Conservation (phyloP, 2,888 invertebrate species). For the Parapristionchus giblindavisi region DNA sequence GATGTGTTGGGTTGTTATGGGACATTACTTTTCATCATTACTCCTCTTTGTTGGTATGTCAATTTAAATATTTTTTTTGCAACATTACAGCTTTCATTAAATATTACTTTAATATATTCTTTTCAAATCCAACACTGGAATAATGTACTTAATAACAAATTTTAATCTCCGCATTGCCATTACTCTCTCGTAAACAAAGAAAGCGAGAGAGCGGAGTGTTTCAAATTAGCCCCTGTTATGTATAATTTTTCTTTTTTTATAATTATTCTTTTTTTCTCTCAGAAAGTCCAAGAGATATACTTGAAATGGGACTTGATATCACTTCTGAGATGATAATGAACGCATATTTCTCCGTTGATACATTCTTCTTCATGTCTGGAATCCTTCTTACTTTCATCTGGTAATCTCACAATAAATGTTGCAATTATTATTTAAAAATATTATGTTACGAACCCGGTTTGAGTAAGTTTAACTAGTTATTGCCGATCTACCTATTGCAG, state of each 20-base stretch:
- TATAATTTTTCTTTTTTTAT: neutral
- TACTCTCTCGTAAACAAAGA: too few relatives aligned
- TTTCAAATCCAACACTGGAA: too few relatives aligned
- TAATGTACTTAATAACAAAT: too few relatives aligned
- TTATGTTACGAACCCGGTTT: too few relatives aligned
- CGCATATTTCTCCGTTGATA: slow-evolving; percentile 49
- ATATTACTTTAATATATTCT: neutral
- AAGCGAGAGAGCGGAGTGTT: too few relatives aligned
- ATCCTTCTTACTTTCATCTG: slow-evolving; percentile 42
- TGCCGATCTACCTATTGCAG: too few relatives aligned
- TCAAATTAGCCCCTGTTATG: neutral
- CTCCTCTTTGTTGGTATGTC: slow-evolving; percentile 1
- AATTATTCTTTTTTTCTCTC: neutral
- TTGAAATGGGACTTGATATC: slow-evolving; percentile 30
- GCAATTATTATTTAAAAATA: too few relatives aligned
- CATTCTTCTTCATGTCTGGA: slow-evolving; percentile 53
- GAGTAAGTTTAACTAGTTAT: too few relatives aligned
- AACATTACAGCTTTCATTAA: neutral
- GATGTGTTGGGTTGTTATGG: slow-evolving; percentile 21
- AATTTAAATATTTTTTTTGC: neutral
- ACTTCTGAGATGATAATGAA: slow-evolving; percentile 45
- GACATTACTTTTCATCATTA: slow-evolving; percentile 1
- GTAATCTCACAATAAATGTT: neutral
- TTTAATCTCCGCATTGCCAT: too few relatives aligned
- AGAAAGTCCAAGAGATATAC: slow-evolving; percentile 43